phyloP scores from a whole-genome alignment of 2,888 invertebrate species.

The Psococerastis gibbosa region DNA sequence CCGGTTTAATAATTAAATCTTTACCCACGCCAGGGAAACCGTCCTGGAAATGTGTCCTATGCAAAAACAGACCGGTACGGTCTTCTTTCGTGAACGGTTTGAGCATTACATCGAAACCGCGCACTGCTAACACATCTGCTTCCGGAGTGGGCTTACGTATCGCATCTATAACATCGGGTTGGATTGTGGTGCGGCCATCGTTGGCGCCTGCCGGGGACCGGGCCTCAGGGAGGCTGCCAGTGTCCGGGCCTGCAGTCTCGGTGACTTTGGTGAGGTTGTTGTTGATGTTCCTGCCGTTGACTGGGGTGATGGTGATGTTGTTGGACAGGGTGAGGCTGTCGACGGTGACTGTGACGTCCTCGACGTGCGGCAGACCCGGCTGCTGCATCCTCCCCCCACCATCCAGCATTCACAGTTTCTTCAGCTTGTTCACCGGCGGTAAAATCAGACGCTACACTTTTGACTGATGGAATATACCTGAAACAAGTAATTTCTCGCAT shows the following conservation, averaged over 20 bases:
- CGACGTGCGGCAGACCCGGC: background rate
- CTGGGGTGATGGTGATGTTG: background rate
- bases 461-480: too few relatives aligned
- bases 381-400: conserved; percentile 8
- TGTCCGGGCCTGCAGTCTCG: conserved; percentile 1
- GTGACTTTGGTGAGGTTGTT: background rate
- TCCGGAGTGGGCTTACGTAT: too few relatives aligned
- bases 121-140: background rate
- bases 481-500: too few relatives aligned
- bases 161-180: background rate
- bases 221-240: conserved; percentile 2
- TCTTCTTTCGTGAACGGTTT: background rate
- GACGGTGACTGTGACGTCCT: conserved; percentile 2
- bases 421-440: too few relatives aligned
- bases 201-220: background rate
- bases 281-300: background rate
- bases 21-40: background rate
- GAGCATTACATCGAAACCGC: background rate
- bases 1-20: conserved; percentile 3
- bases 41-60: background rate
- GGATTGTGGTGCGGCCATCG: background rate
- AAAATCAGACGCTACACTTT: too few relatives aligned
- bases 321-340: background rate
- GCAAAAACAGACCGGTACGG: background rate
- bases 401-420: too few relatives aligned